phyloP scores from a whole-genome alignment of 1,140 invertebrate species.

The Wiebesia pumilae region DNA sequence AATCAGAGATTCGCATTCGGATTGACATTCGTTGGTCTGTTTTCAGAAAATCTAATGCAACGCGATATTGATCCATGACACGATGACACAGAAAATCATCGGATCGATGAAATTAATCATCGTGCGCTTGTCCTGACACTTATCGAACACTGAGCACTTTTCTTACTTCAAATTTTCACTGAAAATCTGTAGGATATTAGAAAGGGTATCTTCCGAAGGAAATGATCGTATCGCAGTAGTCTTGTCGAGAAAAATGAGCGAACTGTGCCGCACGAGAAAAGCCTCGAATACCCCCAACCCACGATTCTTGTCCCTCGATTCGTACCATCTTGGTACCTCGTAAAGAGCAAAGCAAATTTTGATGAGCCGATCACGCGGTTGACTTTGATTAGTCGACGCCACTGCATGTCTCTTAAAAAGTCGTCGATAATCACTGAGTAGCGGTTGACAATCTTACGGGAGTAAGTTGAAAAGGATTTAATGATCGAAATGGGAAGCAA shows the following conservation, averaged over 20 bases:
- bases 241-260: background rate
- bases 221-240: background rate
- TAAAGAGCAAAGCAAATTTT: slow-evolving; percentile 71
- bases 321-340: slow-evolving; percentile 74
- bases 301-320: background rate
- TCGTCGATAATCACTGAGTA: background rate
- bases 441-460: too few species aligned
- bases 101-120: background rate
- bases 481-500: background rate
- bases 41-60: too few species aligned
- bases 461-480: background rate
- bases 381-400: slow-evolving; percentile 70
- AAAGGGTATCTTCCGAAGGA: background rate
- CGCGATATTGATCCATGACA: too few species aligned
- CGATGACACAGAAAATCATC: background rate
- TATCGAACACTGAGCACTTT: background rate
- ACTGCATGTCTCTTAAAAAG: slow-evolving; percentile 66
- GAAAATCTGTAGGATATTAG: too few species aligned
- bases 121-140: background rate
- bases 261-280: slow-evolving; percentile 15
- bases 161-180: background rate
- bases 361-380: slow-evolving; percentile 74
- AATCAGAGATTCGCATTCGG: too few species aligned
- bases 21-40: too few species aligned
- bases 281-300: background rate